Evolutionary conservation across 2,888 invertebrate genomes (phyloP).

Genomic region (Torymus aiolomorphi): DNA sequence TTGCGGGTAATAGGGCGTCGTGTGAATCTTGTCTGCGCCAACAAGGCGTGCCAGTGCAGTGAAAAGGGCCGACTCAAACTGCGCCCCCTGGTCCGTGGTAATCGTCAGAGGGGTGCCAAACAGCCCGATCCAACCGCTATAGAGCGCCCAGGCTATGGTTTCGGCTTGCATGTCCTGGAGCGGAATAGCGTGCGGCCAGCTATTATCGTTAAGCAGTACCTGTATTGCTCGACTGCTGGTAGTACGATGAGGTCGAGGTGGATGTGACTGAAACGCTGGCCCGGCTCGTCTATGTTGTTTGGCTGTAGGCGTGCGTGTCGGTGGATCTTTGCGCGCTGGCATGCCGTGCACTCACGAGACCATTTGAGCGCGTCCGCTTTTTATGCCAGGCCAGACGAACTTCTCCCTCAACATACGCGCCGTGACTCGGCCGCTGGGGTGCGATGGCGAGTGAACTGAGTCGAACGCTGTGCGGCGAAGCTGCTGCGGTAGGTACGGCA

Average conservation of each 20-base stretch:
- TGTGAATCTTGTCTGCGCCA: slow-evolving; percentile 47
- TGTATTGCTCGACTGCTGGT: slow-evolving; percentile 17
- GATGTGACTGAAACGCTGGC: slow-evolving; percentile 65
- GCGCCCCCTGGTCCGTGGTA: no score
- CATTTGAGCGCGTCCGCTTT: not conserved
- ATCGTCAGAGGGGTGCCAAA: no score
- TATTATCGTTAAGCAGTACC: not conserved
- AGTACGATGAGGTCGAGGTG: no score
- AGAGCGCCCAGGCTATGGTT: not conserved
- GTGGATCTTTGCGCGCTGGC: slow-evolving; percentile 53
- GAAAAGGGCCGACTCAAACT: slow-evolving; percentile 63
- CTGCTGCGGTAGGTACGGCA: no score
- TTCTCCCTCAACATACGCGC: slow-evolving; percentile 63
- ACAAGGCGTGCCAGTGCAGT: slow-evolving; percentile 39
- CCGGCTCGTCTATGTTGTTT: not conserved
- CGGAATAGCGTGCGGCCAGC: not conserved
- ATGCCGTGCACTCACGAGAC: slow-evolving; percentile 18
- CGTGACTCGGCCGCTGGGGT: no score
- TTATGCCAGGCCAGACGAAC: slow-evolving; percentile 69
- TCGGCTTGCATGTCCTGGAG: not conserved
- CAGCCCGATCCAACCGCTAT: slow-evolving; percentile 9
- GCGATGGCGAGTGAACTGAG: no score
- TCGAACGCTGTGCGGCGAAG: no score
- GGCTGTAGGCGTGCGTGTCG: slow-evolving; percentile 57
- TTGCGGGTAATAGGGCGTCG: slow-evolving; percentile 56